These are phyloP conservation scores for Paraplagusia blochii DNA, from an alignment of 2,113 vertebrate genomes.

Conservation along the genomic window DNA sequence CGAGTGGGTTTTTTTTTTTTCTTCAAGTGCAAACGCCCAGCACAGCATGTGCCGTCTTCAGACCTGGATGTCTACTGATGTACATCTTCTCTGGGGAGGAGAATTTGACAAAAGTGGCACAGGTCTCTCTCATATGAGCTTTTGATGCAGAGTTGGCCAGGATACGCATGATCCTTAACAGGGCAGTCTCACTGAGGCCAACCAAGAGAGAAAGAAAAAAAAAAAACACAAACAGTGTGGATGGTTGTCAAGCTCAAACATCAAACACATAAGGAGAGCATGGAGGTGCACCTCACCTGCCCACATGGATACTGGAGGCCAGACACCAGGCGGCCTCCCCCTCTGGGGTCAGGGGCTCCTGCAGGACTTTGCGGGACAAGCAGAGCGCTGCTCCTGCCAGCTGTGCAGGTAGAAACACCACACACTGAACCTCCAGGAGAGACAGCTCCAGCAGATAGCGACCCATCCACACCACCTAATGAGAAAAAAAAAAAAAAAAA, in stretches of 20 bases:
- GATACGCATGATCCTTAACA: constrained; percentile 70
- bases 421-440: constrained; percentile 78
- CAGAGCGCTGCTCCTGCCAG: constrained; percentile 79
- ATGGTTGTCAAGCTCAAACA: background rate
- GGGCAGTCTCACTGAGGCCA: constrained; percentile 70
- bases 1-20: constrained; percentile 20
- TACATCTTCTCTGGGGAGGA: constrained; percentile 74
- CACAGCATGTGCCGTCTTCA: constrained; percentile 50
- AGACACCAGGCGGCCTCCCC: constrained; percentile 67
- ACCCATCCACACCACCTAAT: constrained; percentile 77
- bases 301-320: constrained; percentile 60
- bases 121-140: constrained; percentile 64
- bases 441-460: constrained; percentile 86
- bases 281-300: constrained; percentile 71
- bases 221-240: background rate
- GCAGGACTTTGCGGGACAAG: constrained; percentile 74
- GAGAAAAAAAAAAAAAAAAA: background rate
- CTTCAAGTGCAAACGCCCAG: constrained; percentile 49
- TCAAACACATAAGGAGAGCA: too few species aligned
- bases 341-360: constrained; percentile 58
- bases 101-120: constrained; percentile 80
- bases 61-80: constrained; percentile 73
- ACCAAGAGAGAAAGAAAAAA: constrained; percentile 3
- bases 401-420: constrained; percentile 74
- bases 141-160: constrained; percentile 71